phyloP scores from a whole-genome alignment of 1,140 invertebrate species.

The Hetaerina americana region DNA sequence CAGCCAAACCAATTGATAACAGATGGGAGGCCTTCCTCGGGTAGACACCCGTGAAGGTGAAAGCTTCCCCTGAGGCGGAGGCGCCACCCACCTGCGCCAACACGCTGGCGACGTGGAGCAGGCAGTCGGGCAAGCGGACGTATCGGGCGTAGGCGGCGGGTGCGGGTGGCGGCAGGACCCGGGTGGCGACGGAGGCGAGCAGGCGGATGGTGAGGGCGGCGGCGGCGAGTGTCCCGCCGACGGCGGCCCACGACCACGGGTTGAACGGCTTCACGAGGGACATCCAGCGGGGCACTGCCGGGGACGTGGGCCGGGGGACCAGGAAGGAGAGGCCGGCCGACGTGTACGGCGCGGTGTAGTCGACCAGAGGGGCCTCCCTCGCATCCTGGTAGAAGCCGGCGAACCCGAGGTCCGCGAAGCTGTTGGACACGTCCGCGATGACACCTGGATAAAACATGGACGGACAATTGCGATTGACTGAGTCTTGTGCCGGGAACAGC shows the following conservation, averaged over 20 bases:
- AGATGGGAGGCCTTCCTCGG: too few species aligned
- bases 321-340: background rate
- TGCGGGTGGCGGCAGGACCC: background rate
- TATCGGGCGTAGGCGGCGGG: background rate
- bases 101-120: background rate
- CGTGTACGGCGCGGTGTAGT: background rate
- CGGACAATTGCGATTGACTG: too few species aligned
- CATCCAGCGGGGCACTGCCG: background rate
- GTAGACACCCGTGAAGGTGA: too few species aligned
- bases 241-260: background rate
- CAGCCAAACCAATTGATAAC: too few species aligned
- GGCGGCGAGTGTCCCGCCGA: background rate
- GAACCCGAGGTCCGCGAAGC: background rate
- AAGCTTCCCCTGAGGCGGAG: too few species aligned
- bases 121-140: background rate
- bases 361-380: background rate
- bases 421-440: background rate
- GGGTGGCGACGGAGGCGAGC: background rate
- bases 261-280: background rate
- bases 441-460: background rate
- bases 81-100: background rate
- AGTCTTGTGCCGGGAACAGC: too few species aligned
- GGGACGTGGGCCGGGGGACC: background rate
- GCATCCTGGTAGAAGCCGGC: background rate
- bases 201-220: background rate